Conservation (phyloP, 2,113 vertebrate genomes). For the Hyla sarda region DNA sequence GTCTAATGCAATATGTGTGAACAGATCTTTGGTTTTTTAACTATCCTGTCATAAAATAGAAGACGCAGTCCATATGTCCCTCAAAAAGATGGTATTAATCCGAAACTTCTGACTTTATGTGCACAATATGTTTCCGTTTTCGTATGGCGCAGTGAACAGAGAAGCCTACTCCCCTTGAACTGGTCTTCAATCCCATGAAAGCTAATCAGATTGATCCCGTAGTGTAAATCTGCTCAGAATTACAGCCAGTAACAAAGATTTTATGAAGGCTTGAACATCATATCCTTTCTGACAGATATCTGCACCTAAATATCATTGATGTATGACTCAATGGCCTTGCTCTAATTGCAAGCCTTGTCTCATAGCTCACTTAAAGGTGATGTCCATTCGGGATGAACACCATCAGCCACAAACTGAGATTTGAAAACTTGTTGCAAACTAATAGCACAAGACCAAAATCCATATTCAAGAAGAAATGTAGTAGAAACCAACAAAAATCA, state of each 20-base stretch:
- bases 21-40: neutral
- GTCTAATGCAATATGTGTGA: no score
- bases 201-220: conserved; percentile 42
- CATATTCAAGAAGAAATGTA: neutral
- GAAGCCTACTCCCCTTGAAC: conserved; percentile 36
- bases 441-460: neutral
- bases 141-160: neutral
- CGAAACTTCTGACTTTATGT: neutral
- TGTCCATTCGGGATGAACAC: neutral
- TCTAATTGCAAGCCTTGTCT: conserved; percentile 14
- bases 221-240: conserved; percentile 15
- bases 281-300: conserved; percentile 28
- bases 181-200: conserved; percentile 24
- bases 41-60: neutral
- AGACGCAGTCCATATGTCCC: neutral
- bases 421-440: no score
- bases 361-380: conserved; percentile 1
- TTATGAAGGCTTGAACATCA: conserved; percentile 16
- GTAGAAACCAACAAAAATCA: neutral
- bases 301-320: conserved; percentile 41
- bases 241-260: neutral
- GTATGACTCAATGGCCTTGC: conserved; percentile 5
- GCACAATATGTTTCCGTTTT: neutral
- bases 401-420: neutral
- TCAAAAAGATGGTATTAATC: neutral